phyloP scores from a whole-genome alignment of 1,140 invertebrate species.

The Atta cephalotes region DNA sequence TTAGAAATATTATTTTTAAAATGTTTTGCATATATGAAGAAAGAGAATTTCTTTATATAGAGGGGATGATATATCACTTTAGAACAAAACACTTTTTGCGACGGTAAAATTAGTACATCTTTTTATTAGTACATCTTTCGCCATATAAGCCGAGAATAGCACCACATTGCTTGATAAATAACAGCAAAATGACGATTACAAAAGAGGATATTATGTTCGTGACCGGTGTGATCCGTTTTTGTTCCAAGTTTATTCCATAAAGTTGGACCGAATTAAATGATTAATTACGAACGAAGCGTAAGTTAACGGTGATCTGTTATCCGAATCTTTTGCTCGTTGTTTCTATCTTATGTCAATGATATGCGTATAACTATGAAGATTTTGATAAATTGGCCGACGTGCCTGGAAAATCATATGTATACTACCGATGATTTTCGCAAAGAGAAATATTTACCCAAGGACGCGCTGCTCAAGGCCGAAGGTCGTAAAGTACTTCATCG shows the following conservation, averaged over 20 bases:
- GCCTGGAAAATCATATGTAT: background rate
- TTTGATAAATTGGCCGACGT: slow-evolving; percentile 13
- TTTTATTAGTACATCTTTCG: background rate
- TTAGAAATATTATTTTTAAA: background rate
- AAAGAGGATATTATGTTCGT: slow-evolving; percentile 17
- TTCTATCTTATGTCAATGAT: background rate
- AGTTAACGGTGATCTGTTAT: background rate
- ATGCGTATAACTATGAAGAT: background rate
- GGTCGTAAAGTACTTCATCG: slow-evolving; percentile 38
- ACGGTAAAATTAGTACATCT: slow-evolving; percentile 9
- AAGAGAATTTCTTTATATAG: background rate
- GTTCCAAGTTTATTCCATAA: background rate
- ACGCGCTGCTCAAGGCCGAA: slow-evolving; percentile 31
- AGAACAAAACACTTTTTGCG: slow-evolving; percentile 6
- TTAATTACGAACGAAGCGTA: background rate
- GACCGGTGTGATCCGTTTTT: slow-evolving; percentile 7
- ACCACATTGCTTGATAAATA: slow-evolving; percentile 36
- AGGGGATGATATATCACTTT: background rate
- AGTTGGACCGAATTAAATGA: slow-evolving; percentile 19
- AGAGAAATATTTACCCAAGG: slow-evolving; percentile 39
- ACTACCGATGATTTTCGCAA: background rate
- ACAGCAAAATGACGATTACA: slow-evolving; percentile 34
- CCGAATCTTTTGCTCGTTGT: background rate
- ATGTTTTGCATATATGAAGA: background rate
- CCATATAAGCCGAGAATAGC: background rate